These are phyloP conservation scores for Hirundichthys speculiger DNA, from an alignment of 2,113 vertebrate species.

Conservation along the genomic window DNA sequence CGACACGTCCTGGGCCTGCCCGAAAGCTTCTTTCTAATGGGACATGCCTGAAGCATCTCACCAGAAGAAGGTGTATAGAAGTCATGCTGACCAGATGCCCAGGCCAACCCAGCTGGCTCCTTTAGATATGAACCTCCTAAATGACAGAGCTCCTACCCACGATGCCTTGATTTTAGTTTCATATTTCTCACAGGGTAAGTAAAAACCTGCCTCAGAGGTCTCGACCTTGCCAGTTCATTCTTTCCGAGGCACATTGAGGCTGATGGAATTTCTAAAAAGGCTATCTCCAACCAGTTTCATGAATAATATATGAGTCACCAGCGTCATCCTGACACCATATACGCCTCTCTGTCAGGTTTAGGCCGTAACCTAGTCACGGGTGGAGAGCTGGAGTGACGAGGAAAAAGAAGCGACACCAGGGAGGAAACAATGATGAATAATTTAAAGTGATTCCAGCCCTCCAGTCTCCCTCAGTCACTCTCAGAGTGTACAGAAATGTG, in stretches of 20 bases:
- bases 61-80: too few relatives aligned
- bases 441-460: constrained; percentile 58
- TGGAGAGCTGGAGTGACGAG: constrained; percentile 51
- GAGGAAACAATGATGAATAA: constrained; percentile 68
- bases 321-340: constrained; percentile 67
- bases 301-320: constrained; percentile 74
- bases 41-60: too few relatives aligned
- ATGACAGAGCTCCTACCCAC: too few relatives aligned
- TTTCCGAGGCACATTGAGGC: constrained; percentile 27
- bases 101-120: too few relatives aligned
- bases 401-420: constrained; percentile 21
- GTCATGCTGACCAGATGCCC: too few relatives aligned
- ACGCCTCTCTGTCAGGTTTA: constrained; percentile 46
- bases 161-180: too few relatives aligned
- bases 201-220: background rate
- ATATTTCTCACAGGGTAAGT: too few relatives aligned
- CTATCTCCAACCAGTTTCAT: constrained; percentile 32
- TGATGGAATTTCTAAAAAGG: constrained; percentile 62
- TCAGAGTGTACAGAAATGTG: constrained; percentile 18
- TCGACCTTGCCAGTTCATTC: constrained; percentile 5
- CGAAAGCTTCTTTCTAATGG: too few relatives aligned
- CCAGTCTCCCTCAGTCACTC: constrained; percentile 28
- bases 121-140: too few relatives aligned
- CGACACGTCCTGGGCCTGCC: too few relatives aligned
- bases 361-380: constrained; percentile 44